Evolutionary conservation across 2,797 vertebrate genomes (phyloP), one percentile per base, ranked within the genome.

Genomic region (Cuculus canorus): DNA sequence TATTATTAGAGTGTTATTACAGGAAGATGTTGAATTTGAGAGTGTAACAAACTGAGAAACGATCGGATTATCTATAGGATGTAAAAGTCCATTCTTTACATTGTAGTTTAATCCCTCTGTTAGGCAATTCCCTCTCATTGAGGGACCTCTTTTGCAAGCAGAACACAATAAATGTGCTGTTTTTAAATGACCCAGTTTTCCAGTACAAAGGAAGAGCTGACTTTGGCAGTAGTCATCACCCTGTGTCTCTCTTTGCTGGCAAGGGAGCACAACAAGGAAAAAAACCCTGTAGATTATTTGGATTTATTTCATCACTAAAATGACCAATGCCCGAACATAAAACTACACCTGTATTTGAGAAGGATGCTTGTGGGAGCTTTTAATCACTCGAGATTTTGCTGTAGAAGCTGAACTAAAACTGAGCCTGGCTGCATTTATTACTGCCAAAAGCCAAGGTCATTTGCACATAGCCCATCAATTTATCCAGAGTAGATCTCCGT

Each of bases 391-490:
- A 96, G 95, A 90, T 92, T 97, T 88, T 64, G 81, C 95, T 96
- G 92, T 89, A 84, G 92, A 94, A 94, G 86, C 87, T 86, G 92
- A 97, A 97, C 82, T 95, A 91, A 96, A 96, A 87, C 82, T 87
- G 93, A 96, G 96, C 97, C 97, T 97, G 98, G 97, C 97, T 97
- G 96, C 96, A 45, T 96, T 96, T 97, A 91, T 96, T 96, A 96
- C 97, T 97, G 97, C 98, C 97, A 88, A 91, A 97, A 97, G 95
- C 97, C 97, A 97, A 98, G 96, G 95, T 97, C 96, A 94, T 97
- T 98, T 98, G 98, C 98, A 98, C 98, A 98, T 97, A 98, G 96
- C 96, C 97, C 97, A 95, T 97, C 95, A 77, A 92, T 97, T 96
- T 97, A 96, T 98, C 98, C 93, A 96, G 93, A 97, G 97, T 98